A percentile compares a stretch with the other conserved stretches of the same genome.
These are phyloP conservation scores for Euproctis similis DNA, from an alignment of 2,888 invertebrate species.

Conservation along the genomic window DNA sequence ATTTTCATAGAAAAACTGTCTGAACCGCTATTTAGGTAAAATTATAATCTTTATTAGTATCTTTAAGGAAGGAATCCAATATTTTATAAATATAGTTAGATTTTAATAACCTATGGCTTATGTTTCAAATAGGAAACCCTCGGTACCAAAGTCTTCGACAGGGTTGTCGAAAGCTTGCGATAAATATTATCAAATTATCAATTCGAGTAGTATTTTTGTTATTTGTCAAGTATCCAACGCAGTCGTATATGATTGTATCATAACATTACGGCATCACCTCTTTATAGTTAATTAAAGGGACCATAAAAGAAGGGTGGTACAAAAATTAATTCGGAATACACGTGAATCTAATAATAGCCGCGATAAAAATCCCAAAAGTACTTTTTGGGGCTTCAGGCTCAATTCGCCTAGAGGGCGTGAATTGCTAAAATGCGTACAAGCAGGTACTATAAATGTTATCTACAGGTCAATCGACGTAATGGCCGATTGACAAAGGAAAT, in stretches of 20 bases:
- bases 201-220: too few relatives aligned
- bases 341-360: not conserved
- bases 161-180: too few relatives aligned
- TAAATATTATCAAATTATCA: too few relatives aligned
- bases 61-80: too few relatives aligned
- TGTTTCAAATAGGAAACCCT: too few relatives aligned
- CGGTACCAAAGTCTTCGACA: too few relatives aligned
- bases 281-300: conserved; percentile 6
- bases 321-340: not conserved
- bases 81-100: too few relatives aligned
- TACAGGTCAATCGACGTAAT: conserved; percentile 1
- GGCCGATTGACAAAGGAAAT: too few relatives aligned
- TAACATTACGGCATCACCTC: conserved; percentile 7
- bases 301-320: not conserved
- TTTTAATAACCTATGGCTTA: too few relatives aligned
- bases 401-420: not conserved
- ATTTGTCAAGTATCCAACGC: conserved; percentile 13
- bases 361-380: conserved; percentile 3
- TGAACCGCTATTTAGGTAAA: too few relatives aligned
- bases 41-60: too few relatives aligned
- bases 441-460: not conserved
- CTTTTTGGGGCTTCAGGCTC: not conserved
- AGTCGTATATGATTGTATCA: conserved; percentile 2
- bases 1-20: too few relatives aligned
- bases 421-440: not conserved